These are phyloP conservation scores for Trematomus bernacchii DNA, from an alignment of 2,797 vertebrate genomes.

Conservation along the genomic window DNA sequence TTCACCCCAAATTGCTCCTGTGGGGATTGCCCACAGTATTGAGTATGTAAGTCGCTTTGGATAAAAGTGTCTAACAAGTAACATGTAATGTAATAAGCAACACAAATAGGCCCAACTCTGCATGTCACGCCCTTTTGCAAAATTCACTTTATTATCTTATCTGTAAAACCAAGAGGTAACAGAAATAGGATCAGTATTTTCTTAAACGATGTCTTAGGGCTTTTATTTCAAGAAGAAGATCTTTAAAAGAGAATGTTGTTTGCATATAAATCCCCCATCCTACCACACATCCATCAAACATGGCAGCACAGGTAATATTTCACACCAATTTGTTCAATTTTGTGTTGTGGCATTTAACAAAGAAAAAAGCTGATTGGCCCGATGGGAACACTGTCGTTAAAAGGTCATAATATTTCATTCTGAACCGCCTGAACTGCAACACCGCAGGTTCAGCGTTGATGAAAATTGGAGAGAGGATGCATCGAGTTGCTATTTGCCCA, in stretches of 20 bases:
- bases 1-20: too few species aligned
- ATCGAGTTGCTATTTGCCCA: constrained; percentile 60
- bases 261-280: background rate
- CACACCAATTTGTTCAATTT: constrained; percentile 29
- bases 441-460: constrained; percentile 61
- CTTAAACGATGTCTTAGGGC: too few species aligned
- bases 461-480: constrained; percentile 66
- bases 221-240: too few species aligned
- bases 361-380: constrained; percentile 64
- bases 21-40: too few species aligned
- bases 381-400: constrained; percentile 65
- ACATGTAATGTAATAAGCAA: too few species aligned
- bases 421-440: constrained; percentile 58
- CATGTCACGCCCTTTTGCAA: background rate
- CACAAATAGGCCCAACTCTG: too few species aligned
- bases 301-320: constrained; percentile 38
- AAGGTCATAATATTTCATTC: constrained; percentile 68
- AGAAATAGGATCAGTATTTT: background rate
- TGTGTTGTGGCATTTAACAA: constrained; percentile 59
- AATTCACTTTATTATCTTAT: background rate
- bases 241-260: background rate
- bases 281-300: constrained; percentile 11
- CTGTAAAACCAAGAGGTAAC: background rate
- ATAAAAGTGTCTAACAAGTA: too few species aligned
- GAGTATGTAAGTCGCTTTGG: too few species aligned